Evolutionary conservation across 2,888 invertebrate species (phyloP).

Genomic region (Lasius platythorax): DNA sequence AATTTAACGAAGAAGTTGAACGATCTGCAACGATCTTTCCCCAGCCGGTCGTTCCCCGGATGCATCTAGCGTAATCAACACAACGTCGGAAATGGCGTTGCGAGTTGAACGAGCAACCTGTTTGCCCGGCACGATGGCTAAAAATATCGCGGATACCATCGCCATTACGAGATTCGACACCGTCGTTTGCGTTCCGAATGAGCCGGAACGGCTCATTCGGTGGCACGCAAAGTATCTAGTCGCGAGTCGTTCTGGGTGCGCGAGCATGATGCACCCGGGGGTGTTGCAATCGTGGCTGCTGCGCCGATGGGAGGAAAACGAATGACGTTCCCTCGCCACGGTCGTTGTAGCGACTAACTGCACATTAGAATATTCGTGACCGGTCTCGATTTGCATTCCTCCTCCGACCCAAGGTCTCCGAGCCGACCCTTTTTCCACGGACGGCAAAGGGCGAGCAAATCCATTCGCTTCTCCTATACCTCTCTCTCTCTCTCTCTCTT

Average conservation of each 20-base stretch:
- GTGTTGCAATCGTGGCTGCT: conserved; percentile 19
- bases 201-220: conserved; percentile 20
- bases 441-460: conserved; percentile 59
- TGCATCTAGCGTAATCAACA: conserved; percentile 6
- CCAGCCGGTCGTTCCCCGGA: neutral
- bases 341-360: conserved; percentile 67
- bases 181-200: conserved; percentile 22
- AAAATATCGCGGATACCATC: conserved; percentile 16
- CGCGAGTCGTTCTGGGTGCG: conserved; percentile 16
- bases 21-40: conserved; percentile 10
- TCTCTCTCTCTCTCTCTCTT: neutral
- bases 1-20: neutral
- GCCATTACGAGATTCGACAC: conserved; percentile 41
- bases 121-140: neutral
- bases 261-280: conserved; percentile 29
- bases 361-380: conserved; percentile 78
- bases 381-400: conserved; percentile 75
- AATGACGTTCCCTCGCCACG: conserved; percentile 63
- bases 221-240: conserved; percentile 37
- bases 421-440: conserved; percentile 41
- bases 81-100: neutral
- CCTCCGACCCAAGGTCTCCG: conserved; percentile 66
- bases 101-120: conserved; percentile 1
- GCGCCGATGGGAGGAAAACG: conserved; percentile 54
- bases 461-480: conserved; percentile 61